These are phyloP conservation scores for Nasonia vitripennis DNA, from an alignment of 1,140 invertebrate genomes.

Conservation along the genomic window DNA sequence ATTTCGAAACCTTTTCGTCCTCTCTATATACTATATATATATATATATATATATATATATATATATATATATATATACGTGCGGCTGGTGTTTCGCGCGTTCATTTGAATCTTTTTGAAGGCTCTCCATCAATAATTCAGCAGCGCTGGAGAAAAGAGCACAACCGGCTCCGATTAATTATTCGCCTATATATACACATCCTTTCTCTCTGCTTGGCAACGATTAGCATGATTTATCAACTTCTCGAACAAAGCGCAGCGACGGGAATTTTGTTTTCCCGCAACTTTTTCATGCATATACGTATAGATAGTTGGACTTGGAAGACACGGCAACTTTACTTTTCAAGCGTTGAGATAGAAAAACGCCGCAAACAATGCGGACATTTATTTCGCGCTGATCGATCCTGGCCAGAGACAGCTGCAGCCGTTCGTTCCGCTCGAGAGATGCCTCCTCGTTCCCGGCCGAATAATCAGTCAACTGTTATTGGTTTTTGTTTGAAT, in stretches of 20 bases:
- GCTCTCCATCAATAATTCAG: conserved; percentile 26
- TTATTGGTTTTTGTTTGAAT: not conserved
- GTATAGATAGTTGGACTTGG: no score
- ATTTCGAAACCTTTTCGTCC: not conserved
- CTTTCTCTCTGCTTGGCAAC: not conserved
- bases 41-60: no score
- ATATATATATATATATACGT: no score
- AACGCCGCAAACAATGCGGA: conserved; percentile 7
- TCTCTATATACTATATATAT: not conserved
- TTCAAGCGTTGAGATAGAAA: no score
- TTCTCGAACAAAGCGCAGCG: not conserved
- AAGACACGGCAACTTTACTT: no score
- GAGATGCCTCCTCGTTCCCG: not conserved
- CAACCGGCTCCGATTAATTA: conserved; percentile 18
- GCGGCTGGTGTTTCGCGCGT: not conserved
- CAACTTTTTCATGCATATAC: no score
- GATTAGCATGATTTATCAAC: conserved; percentile 32
- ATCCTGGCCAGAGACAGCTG: not conserved
- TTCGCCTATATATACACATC: not conserved
- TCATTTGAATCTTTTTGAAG: conserved; percentile 1
- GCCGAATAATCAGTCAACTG: conserved; percentile 8
- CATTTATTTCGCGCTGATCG: conserved; percentile 19
- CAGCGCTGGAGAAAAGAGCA: not conserved
- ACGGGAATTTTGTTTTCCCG: no score
- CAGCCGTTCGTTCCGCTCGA: no score